These are phyloP conservation scores for Cephus nigrinus DNA, from an alignment of 2,888 invertebrate genomes.

Conservation along the genomic window DNA sequence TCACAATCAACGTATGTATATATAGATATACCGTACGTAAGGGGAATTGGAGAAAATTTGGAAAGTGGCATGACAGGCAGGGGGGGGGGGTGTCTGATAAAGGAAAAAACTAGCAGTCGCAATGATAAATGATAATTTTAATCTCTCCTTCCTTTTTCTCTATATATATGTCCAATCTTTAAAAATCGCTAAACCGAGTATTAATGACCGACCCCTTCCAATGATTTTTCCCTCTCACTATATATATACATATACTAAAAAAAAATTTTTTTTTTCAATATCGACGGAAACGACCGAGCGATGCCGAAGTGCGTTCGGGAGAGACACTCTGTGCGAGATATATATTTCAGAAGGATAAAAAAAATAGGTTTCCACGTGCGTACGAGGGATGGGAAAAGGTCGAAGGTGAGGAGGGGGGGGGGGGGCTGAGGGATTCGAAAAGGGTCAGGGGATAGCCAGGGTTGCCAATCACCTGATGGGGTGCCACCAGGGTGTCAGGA, in stretches of 20 bases:
- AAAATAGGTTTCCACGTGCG: neutral
- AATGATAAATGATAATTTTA: neutral
- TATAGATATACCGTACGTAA: neutral
- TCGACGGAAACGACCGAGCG: neutral
- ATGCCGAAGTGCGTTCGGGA: neutral
- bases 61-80: neutral
- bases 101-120: neutral
- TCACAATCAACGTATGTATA: neutral
- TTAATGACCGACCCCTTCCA: too few relatives aligned
- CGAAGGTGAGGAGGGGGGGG: neutral
- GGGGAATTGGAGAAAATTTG: neutral
- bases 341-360: neutral
- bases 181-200: neutral
- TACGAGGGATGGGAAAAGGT: neutral
- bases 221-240: neutral
- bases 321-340: neutral
- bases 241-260: neutral
- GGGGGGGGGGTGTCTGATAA: too few relatives aligned
- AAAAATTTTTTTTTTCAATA: neutral
- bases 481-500: neutral
- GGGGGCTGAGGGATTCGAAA: neutral
- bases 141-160: conserved; percentile 19
- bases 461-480: neutral
- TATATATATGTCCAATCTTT: conserved; percentile 15
- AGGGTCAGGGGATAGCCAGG: neutral